Conservation (phyloP, 2,888 invertebrate species). For the Timandra comae region DNA sequence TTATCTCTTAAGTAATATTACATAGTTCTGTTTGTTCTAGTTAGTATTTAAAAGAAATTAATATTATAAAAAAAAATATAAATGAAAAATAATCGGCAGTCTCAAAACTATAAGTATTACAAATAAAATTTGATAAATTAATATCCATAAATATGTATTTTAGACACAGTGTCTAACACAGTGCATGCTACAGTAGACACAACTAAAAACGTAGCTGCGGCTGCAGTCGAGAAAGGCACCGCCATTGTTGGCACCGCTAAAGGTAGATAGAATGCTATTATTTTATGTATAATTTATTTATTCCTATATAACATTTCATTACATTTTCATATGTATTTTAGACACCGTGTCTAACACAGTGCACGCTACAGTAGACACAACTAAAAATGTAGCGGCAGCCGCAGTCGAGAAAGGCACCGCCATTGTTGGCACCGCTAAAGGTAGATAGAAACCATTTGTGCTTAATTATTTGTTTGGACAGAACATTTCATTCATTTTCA, state of each 20-base stretch:
- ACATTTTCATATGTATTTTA: conserved; percentile 26
- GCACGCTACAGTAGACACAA: conserved; percentile 41
- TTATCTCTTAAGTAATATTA: no score
- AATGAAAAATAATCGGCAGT: conserved; percentile 18
- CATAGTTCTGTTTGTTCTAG: no score
- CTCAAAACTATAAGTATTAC: conserved; percentile 4
- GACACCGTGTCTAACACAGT: conserved; percentile 45
- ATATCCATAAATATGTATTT: no score
- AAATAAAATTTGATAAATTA: no score
- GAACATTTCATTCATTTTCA: no score
- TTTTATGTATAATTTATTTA: conserved; percentile 2
- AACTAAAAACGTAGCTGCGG: conserved; percentile 44
- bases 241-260: conserved; percentile 37
- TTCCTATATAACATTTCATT: background rate
- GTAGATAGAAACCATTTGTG: conserved; percentile 16
- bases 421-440: conserved; percentile 36
- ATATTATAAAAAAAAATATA: no score
- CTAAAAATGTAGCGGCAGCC: conserved; percentile 40
- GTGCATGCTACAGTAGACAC: conserved; percentile 42
- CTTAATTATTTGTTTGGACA: no score
- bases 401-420: conserved; percentile 35
- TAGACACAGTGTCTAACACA: conserved; percentile 40
- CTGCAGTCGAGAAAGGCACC: conserved; percentile 39
- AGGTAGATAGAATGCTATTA: conserved; percentile 26
- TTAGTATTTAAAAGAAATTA: no score